phyloP scores from a whole-genome alignment of 2,113 vertebrate genomes.

The Festucalex cinctus region DNA sequence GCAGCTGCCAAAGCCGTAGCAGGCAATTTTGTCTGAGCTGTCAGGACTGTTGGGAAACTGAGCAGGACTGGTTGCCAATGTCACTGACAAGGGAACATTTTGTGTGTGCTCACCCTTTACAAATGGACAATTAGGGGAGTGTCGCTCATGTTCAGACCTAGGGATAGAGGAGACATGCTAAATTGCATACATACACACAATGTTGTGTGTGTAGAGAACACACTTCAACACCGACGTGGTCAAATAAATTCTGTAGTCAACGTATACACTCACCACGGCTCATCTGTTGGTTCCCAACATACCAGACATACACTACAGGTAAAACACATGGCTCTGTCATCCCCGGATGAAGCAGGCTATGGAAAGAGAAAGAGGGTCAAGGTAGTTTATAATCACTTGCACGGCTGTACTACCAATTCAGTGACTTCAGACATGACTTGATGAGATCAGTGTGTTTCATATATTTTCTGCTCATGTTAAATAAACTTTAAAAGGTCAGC shows the following conservation, averaged over 20 bases:
- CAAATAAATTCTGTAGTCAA: background rate
- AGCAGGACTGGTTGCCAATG: constrained; percentile 93
- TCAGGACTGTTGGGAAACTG: constrained; percentile 92
- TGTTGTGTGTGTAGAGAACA: background rate
- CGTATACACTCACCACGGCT: constrained; percentile 83
- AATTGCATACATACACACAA: background rate
- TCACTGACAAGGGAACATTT: constrained; percentile 96
- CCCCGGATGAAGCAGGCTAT: constrained; percentile 95
- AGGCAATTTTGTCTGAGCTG: constrained; percentile 91
- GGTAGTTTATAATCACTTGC: background rate
- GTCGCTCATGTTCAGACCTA: constrained; percentile 98
- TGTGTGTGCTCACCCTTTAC: constrained; percentile 99
- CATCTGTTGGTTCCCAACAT: constrained; percentile 98
- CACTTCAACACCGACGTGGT: background rate
- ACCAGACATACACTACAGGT: constrained; percentile 98
- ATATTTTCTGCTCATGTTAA: background rate
- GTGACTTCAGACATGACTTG: background rate
- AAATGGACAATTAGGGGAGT: constrained; percentile 98
- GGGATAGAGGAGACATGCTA: background rate
- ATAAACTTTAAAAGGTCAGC: background rate
- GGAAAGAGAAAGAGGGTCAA: background rate
- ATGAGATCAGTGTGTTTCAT: no score
- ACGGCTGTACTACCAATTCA: background rate
- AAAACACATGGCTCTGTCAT: constrained; percentile 99
- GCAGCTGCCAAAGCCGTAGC: constrained; percentile 96